Conservation (phyloP, 1,140 invertebrate genomes). For the Coenobita brevimanus region DNA sequence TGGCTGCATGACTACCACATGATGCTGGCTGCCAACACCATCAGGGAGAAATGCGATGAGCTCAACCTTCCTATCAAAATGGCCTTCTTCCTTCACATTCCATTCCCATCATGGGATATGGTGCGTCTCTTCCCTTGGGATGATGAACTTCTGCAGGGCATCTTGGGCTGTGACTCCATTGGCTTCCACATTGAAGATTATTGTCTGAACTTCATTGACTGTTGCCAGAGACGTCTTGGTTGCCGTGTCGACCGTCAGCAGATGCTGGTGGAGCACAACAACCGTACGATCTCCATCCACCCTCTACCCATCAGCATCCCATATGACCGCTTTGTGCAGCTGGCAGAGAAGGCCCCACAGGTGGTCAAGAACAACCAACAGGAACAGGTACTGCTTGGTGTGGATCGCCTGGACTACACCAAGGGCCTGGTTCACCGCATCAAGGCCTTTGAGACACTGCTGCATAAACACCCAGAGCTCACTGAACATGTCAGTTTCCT, state of each 20-base stretch:
- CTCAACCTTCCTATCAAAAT: constrained; percentile 85
- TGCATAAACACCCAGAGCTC: constrained; percentile 90
- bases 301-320: constrained; percentile 90
- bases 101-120: constrained; percentile 94
- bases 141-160: constrained; percentile 91
- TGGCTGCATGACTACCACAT: constrained; percentile 96
- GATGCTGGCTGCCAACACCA: constrained; percentile 91
- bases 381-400: constrained; percentile 88
- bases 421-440: constrained; percentile 91
- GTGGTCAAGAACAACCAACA: constrained; percentile 75
- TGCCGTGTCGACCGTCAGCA: constrained; percentile 91
- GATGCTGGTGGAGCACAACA: constrained; percentile 89
- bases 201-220: constrained; percentile 93
- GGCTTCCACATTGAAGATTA: constrained; percentile 95
- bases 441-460: constrained; percentile 86
- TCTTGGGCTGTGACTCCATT: constrained; percentile 87
- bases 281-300: constrained; percentile 86
- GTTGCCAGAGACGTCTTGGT: constrained; percentile 88
- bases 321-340: constrained; percentile 87
- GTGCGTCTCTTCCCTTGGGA: constrained; percentile 92
- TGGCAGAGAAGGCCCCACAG: constrained; percentile 85
- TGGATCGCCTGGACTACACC: constrained; percentile 92
- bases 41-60: constrained; percentile 85
- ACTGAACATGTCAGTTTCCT: constrained; percentile 81
- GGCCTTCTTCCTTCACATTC: constrained; percentile 94